Evolutionary conservation across 1,140 invertebrate species (phyloP), one percentile per base, ranked within the genome.

Genomic region (Hyphantria cunea): DNA sequence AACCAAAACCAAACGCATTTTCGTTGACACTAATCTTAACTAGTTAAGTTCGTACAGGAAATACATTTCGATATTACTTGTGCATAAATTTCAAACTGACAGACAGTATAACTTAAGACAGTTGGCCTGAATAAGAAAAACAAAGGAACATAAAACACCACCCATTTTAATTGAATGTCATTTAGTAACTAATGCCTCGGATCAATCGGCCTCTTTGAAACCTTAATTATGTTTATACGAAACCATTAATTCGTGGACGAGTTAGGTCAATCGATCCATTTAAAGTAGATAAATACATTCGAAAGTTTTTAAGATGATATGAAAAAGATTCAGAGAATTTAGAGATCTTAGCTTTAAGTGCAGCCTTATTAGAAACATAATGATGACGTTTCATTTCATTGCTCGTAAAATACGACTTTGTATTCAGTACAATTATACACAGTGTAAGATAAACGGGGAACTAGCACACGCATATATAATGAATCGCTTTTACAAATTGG

Each of bases 201-300:
- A 82, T 78, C 74, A 74, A 82, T 82, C 85, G 83, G 78, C 74
- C 55, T 73, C 75, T 86, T 86, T 82, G 75, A 82, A 78, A 82
- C 78, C 76, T 83, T 86, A 86, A 86, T 86, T 85, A 85, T 86
- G 78, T 86, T 86, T 84, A 82, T 86, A 71, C 65, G 72, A 64
- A 78, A 65, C 74, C 82, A 86, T 89, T 85, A 84, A 80, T 70
- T 67, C 66, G 60, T 78, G 64, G 72, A 82, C 78, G 76, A 84
- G 78, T 82, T 82, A 65, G 50, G 70, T 79, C 82, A 84, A 84
- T 83, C 74, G 76, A 77, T 74, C 71, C 64, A 55, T 75, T 77
- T 61, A 56, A 54, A 53, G 64, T 66, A 63, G 39, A 54, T 64
- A 63, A 66, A 52, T 13, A 59, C 39, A 60, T 70, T 72, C 44